A percentile compares a stretch with the other conserved stretches of the same genome.
Conservation (phyloP, 2,888 invertebrate species). For the Pyrgus malvae region DNA sequence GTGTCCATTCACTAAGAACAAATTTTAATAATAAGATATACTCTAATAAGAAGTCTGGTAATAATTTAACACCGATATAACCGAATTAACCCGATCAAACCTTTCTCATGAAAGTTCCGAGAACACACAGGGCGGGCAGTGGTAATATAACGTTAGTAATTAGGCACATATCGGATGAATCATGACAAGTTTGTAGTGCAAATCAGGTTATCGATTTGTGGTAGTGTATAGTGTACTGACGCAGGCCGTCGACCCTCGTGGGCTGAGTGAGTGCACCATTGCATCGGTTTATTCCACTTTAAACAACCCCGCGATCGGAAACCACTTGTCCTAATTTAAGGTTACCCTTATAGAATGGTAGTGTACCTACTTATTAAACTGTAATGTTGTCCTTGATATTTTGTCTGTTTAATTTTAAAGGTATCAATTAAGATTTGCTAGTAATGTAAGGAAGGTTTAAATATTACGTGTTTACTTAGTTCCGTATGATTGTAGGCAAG, state of each 20-base stretch:
- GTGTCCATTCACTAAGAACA: no score
- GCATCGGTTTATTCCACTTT: conserved; percentile 31
- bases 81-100: not conserved
- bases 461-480: no score
- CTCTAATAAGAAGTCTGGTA: no score
- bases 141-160: conserved; percentile 8
- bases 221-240: conserved; percentile 45
- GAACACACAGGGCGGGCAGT: not conserved
- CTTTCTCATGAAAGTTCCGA: not conserved
- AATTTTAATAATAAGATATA: no score
- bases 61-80: not conserved
- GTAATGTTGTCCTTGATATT: no score
- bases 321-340: conserved; percentile 1
- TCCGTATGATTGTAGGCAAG: no score
- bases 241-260: conserved; percentile 62
- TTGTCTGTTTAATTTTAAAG: no score
- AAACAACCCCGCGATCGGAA: not conserved
- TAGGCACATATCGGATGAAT: conserved; percentile 41
- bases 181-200: conserved; percentile 60
- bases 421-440: no score
- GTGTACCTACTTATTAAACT: no score
- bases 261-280: conserved; percentile 41
- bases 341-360: not conserved
- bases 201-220: conserved; percentile 77
- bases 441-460: no score